Percentiles rank a stretch among this genome's conserved stretches.
These are phyloP conservation scores for Synergus gifuensis DNA, from an alignment of 2,888 invertebrate genomes.

Conservation along the genomic window DNA sequence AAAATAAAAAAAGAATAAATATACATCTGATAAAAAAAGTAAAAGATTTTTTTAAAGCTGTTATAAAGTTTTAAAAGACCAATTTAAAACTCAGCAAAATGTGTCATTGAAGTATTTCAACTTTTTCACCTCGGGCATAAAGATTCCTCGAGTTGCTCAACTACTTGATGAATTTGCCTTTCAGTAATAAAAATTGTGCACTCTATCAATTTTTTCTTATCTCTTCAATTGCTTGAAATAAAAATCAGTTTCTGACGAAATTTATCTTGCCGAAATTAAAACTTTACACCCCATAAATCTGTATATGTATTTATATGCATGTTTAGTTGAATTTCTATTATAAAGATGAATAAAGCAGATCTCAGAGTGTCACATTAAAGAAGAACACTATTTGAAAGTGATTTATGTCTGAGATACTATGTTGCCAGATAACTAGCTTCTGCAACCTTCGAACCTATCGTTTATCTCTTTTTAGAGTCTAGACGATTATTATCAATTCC, in stretches of 20 bases:
- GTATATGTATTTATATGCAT: not conserved
- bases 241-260: not conserved
- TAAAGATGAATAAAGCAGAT: not conserved
- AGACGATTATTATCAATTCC: slow-evolving; percentile 10
- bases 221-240: not conserved
- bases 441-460: not conserved
- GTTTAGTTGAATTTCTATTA: not conserved
- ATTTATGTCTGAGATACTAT: not conserved
- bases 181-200: not conserved
- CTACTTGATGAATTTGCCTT: not conserved
- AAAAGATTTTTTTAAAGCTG: not conserved
- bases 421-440: not conserved
- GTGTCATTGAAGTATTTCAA: not conserved
- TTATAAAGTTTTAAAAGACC: not conserved
- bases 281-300: not conserved
- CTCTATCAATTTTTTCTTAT: not conserved
- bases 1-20: not conserved
- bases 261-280: not conserved
- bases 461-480: not conserved
- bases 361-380: not conserved
- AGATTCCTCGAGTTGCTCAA: not conserved
- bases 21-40: not conserved
- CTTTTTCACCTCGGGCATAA: not conserved
- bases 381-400: not conserved
- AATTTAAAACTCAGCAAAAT: not conserved